Base-by-base conservation (phyloP, 2,797 vertebrate species). In the Coccyzus lansbergi region DNA sequence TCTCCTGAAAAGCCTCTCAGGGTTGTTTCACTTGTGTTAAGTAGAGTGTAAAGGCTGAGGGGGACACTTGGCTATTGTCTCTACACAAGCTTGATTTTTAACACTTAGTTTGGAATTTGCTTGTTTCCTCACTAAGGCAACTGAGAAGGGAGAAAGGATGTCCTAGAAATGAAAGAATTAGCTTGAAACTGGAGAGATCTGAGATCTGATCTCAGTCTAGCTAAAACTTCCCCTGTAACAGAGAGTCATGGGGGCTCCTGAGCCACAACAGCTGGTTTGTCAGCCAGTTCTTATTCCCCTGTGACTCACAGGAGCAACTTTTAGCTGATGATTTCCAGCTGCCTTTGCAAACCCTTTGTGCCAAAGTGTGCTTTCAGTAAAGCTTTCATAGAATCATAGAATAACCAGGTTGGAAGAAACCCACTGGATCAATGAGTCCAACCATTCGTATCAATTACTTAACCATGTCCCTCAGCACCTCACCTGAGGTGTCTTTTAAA, bases 321-420 rank as follows among this genome's bases (percentile, higher is more conserved):
- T 88, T 24, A 75, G 89, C 76, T 76, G 82, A 71, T 25, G 4
- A 86, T 82, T 88, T 92, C 55, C 87, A 92, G 48, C 89, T 91
- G 64, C 76, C 84, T 91, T 83, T 80, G 64, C 38, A 83, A n/a
- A 68, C 53, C 56, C 62, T 87, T 40, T 78, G 82, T 56, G 72
- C 65, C 76, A 82, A 7, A 21, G 52, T n/a, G 7, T 31, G 69
- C 72, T 86, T 77, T 83, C 78, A 58, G 38, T 10, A 49, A 63
- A 95, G 58, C 46, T 53, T 85, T 68, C n/a, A n/a, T n/a, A n/a
- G n/a, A n/a, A n/a, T n/a, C n/a, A n/a, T n/a, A n/a, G n/a, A n/a
- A n/a, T n/a, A n/a, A n/a, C n/a, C n/a, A n/a, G n/a, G n/a, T n/a
- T n/a, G n/a, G n/a, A n/a, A n/a, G n/a, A n/a, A n/a, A n/a, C n/a